Percentiles rank a stretch among this genome's conserved stretches.
phyloP scores from a whole-genome alignment of 1,140 invertebrate species.

The Drosophila kepulauana region DNA sequence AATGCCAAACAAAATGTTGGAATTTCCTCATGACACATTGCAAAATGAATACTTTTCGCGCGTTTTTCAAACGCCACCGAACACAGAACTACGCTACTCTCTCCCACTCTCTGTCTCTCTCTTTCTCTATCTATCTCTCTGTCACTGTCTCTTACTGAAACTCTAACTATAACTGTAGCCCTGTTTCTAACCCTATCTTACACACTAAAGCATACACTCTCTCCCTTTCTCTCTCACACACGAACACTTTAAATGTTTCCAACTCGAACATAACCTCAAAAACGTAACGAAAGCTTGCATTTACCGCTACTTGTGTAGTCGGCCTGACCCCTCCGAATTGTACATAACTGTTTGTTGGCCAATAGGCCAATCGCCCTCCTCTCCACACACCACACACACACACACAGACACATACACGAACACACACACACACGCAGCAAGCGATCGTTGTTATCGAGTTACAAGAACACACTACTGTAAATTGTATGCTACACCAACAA shows the following conservation, averaged over 20 bases:
- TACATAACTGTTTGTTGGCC: conserved; percentile 17
- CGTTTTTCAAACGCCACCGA: conserved; percentile 49
- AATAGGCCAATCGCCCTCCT: neutral
- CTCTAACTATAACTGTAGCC: conserved; percentile 1
- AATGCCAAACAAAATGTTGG: conserved; percentile 82
- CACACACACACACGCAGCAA: neutral
- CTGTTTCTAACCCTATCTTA: conserved; percentile 20
- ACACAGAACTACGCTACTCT: conserved; percentile 52
- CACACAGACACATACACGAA: neutral
- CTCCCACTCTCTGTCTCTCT: conserved; percentile 11
- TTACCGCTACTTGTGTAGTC: conserved; percentile 15
- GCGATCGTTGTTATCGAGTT: conserved; percentile 7
- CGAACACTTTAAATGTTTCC: conserved; percentile 2
- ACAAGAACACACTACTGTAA: conserved; percentile 1
- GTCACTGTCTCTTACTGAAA: conserved; percentile 10
- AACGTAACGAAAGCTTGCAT: conserved; percentile 28
- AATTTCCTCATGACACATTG: conserved; percentile 79
- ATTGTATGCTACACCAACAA: conserved; percentile 8
- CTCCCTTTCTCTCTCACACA: conserved; percentile 7
- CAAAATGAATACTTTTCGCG: conserved; percentile 57
- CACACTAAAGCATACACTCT: conserved; percentile 9
- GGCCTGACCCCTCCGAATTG: neutral
- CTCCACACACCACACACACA: neutral
- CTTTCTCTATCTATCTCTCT: conserved; percentile 15
- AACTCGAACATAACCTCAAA: conserved; percentile 7